phyloP scores from a whole-genome alignment of 2,888 invertebrate species.

The Cepaea hortensis region DNA sequence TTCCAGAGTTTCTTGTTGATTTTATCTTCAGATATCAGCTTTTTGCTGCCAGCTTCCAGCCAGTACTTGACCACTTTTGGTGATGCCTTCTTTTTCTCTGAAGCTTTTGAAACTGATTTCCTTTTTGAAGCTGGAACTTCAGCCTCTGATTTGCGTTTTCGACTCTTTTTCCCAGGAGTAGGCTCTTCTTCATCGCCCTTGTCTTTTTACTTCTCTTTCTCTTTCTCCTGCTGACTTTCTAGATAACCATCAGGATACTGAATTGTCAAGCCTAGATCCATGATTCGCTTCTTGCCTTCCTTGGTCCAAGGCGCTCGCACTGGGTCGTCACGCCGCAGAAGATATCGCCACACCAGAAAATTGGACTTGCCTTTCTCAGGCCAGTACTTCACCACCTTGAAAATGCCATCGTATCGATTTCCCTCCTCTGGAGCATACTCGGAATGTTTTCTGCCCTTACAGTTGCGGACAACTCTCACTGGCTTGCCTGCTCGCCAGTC shows the following conservation, averaged over 20 bases:
- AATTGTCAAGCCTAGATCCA: conserved; percentile 77
- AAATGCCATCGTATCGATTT: conserved; percentile 87
- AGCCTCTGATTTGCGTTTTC: conserved; percentile 60
- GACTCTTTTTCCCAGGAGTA: conserved; percentile 72
- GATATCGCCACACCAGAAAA: conserved; percentile 87
- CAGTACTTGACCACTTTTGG: conserved; percentile 72
- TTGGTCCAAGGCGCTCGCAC: conserved; percentile 87
- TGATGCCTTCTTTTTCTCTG: conserved; percentile 59
- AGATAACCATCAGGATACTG: conserved; percentile 86
- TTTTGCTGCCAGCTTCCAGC: conserved; percentile 75
- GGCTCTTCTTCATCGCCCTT: conserved; percentile 51
- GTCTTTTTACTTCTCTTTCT: conserved; percentile 58
- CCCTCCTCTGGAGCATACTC: conserved; percentile 87
- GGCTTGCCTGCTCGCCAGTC: conserved; percentile 81
- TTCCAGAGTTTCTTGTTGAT: conserved; percentile 84
- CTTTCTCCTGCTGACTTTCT: conserved; percentile 80
- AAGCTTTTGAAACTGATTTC: not conserved
- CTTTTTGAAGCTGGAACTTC: not conserved
- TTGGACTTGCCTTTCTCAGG: conserved; percentile 87
- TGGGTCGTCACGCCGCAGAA: conserved; percentile 86
- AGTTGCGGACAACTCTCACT: conserved; percentile 87
- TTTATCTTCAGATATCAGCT: conserved; percentile 80
- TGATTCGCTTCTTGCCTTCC: conserved; percentile 80
- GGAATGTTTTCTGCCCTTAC: conserved; percentile 85
- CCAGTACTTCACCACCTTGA: conserved; percentile 90